phyloP scores from a whole-genome alignment of 1,140 invertebrate genomes.

The Microvelia longipes region DNA sequence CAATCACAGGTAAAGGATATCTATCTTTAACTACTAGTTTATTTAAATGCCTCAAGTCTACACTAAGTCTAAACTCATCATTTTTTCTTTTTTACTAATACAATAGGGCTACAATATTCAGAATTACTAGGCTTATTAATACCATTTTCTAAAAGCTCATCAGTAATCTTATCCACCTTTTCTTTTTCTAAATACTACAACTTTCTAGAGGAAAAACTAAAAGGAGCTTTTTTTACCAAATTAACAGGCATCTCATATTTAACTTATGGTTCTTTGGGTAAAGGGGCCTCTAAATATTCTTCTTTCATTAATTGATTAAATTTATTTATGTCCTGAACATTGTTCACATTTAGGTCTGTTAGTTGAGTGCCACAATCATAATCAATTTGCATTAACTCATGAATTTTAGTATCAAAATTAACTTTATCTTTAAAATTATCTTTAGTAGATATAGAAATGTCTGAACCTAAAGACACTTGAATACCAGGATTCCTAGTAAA shows the following conservation, averaged over 20 bases:
- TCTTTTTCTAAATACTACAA: slow-evolving; percentile 1
- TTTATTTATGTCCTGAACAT: background rate
- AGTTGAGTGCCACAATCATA: background rate
- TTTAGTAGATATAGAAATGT: background rate
- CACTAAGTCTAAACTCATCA: slow-evolving; percentile 27
- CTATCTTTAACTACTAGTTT: slow-evolving; percentile 23
- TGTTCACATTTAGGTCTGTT: background rate
- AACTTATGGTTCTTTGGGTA: background rate
- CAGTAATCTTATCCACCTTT: background rate
- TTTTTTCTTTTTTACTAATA: slow-evolving; percentile 33
- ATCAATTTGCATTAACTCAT: background rate
- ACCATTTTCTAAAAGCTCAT: background rate
- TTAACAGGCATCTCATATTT: slow-evolving; percentile 6
- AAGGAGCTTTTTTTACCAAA: background rate
- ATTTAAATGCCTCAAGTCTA: slow-evolving; percentile 33
- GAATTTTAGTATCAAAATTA: background rate
- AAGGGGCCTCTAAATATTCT: background rate
- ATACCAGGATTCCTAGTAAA: background rate
- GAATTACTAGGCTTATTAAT: background rate
- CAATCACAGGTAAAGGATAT: slow-evolving; percentile 32
- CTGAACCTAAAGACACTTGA: background rate
- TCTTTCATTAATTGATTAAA: background rate
- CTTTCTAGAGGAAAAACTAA: slow-evolving; percentile 2
- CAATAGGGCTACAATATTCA: slow-evolving; percentile 9
- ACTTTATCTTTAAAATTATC: background rate